Base-by-base conservation (phyloP, 2,888 invertebrate species). In the Drosophila cognata region DNA sequence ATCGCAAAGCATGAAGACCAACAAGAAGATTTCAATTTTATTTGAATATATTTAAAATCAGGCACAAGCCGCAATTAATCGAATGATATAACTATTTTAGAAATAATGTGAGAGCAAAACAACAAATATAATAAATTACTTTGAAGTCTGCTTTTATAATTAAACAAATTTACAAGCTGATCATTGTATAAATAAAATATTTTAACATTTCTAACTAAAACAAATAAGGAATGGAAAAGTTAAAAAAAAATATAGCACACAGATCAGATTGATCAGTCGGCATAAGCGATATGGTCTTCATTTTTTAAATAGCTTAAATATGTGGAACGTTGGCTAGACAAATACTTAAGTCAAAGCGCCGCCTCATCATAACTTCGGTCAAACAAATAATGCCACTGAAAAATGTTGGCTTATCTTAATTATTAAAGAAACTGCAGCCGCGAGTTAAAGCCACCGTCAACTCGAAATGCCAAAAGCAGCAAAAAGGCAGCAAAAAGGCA, bases 381-480 rank as follows among this genome's bases (percentile, higher is more conserved):
- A 48, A 4, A 7, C 55, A 46, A n/a, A 48, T 29, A 57, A 57
- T 35, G 33, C 13, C 25, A 31, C 25, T 25, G 38, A 52, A 38
- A 48, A 21, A 46, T 59, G 33, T 31, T 43, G 41, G 11, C 25
- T 25, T 28, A 55, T 29, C 76, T 75, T 71, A 79, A 79, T 75
- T 66, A 70, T 52, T 33, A 43, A 69, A 43, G 58, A 43, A 59
- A 56, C 38, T 28, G 4, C 60, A 50, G 51, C 21, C 1, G 16
- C 25, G 21, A n/a, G n/a, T 21, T n/a, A 33, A 6, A 4, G 5
- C 50, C 66, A 38, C n/a, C 57, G 41, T n/a, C 36, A 29, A 28
- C 46, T 46, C 31, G 31, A 50, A 41, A 53, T 57, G 29, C 59
- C 67, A 43, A 52, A 62, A 43, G 51, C 28, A 58, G 61, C 35